A percentile compares a stretch with the other conserved stretches of the same genome.
Evolutionary conservation across 1,140 invertebrate species (phyloP).

Genomic region (Zophobas morio): DNA sequence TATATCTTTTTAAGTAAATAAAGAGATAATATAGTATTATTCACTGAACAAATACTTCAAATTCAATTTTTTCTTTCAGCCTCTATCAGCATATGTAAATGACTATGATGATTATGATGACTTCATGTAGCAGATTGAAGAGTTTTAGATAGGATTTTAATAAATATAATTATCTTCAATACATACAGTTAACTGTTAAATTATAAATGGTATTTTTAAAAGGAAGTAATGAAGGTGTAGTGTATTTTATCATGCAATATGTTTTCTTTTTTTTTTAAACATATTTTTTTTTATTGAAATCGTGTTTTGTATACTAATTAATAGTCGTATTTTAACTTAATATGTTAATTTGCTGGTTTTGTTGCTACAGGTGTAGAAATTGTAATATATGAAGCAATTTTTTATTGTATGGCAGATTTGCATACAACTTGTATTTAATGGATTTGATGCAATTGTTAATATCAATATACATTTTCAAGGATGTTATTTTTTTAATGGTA

Average conservation of each 20-base stretch:
- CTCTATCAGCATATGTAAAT: slow-evolving; percentile 72
- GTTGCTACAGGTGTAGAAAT: slow-evolving; percentile 28
- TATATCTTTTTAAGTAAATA: slow-evolving; percentile 40
- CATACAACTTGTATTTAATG: slow-evolving; percentile 44
- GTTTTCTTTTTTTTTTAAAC: slow-evolving; percentile 1
- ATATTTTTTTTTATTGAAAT: slow-evolving; percentile 18
- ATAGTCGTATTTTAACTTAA: slow-evolving; percentile 29
- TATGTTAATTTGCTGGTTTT: slow-evolving; percentile 32
- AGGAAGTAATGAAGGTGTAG: slow-evolving; percentile 13
- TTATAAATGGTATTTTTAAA: slow-evolving; percentile 29
- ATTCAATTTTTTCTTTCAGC: slow-evolving; percentile 64
- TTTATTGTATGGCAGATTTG: slow-evolving; percentile 30
- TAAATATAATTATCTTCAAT: slow-evolving; percentile 32
- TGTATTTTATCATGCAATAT: slow-evolving; percentile 39
- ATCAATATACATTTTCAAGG: slow-evolving; percentile 31
- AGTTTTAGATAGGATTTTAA: slow-evolving; percentile 53
- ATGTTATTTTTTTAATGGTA: slow-evolving; percentile 1
- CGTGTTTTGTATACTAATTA: slow-evolving; percentile 39
- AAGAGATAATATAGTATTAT: slow-evolving; percentile 22
- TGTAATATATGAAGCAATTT: slow-evolving; percentile 12
- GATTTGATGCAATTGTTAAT: slow-evolving; percentile 47
- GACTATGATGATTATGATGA: slow-evolving; percentile 76
- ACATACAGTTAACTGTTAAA: slow-evolving; percentile 26
- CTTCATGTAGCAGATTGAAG: slow-evolving; percentile 74
- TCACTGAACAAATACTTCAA: too few relatives aligned